Evolutionary conservation across 2,888 invertebrate genomes (phyloP), one percentile per base, ranked within the genome.

Genomic region (Chironomus tentans): DNA sequence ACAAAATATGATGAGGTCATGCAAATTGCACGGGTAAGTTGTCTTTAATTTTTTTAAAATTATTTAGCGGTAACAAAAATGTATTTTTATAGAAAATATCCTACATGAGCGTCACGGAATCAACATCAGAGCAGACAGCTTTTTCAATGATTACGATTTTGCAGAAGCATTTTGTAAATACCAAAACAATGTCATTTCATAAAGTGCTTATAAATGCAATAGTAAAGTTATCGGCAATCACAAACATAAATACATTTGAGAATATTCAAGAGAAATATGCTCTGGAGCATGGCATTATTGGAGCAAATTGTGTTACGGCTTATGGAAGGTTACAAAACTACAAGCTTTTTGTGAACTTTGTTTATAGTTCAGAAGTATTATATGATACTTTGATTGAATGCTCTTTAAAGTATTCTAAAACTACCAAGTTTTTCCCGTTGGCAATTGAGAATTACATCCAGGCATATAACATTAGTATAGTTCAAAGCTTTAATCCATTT

Each of bases 361-460:
- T 15, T 13, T n/a, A 22, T 15, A 48, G 46, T 15, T 15, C 15
- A 5, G 4, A 28, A 22, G 7, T 12, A 4, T 21, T 70, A 12
- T 22, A 70, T 47, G 70, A 70, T 48, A 18, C 18, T 10, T 62
- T 73, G 21, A 62, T 56, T 12, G 2, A 73, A 5, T 22, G 62
- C 10, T 74, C 65, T 12, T 21, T 68, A 13, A 68, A 65, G 10
- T 74, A 68, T 38, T 68, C 65, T 0, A 22, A 62, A n/a, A 24
- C 65, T n/a, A 68, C 74, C 0, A 38, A 38, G n/a, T 74, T 61
- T 12, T 74, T 74, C n/a, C 13, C 47, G 0, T 4, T 74, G 10
- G 62, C 62, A 21, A 65, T 74, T 6, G 74, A 74, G 47, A 74
- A 74, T 13, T 21, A 38, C 21, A 74, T 74, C 21, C 18, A 15